Conservation (phyloP, 2,113 vertebrate species). For the Uropsilus gracilis region DNA sequence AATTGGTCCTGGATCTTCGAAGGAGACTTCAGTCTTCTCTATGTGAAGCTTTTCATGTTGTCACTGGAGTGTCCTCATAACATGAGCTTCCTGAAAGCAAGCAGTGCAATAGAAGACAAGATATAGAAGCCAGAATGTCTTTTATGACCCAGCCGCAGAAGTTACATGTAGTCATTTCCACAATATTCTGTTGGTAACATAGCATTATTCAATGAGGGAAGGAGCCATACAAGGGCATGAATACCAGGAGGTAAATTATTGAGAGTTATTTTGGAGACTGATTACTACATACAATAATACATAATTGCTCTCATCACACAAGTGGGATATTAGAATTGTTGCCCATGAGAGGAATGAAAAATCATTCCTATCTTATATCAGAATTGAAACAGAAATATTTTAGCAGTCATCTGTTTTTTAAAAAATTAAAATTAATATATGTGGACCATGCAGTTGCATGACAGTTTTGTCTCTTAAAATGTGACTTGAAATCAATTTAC, state of each 20-base stretch:
- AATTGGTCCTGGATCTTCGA: neutral
- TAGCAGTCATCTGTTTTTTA: neutral
- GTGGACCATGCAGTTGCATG: conserved; percentile 14
- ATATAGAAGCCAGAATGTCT: neutral
- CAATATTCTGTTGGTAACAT: neutral
- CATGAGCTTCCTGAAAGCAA: neutral
- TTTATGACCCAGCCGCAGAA: neutral
- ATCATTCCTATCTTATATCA: neutral
- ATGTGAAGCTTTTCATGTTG: neutral
- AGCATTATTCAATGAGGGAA: neutral
- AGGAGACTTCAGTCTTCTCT: neutral
- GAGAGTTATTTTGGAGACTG: neutral
- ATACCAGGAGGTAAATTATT: neutral
- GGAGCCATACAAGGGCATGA: neutral
- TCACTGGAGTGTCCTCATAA: neutral
- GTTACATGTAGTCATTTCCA: neutral
- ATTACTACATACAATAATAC: neutral
- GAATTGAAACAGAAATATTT: neutral
- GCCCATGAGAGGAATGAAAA: neutral
- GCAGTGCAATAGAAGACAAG: neutral
- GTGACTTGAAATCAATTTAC: conserved; percentile 65
- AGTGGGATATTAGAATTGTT: neutral
- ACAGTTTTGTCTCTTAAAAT: neutral
- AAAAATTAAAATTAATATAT: conserved; percentile 28
- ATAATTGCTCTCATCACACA: neutral